Percentiles rank a stretch among this genome's conserved stretches.
These are phyloP conservation scores for Lordiphosa mommai DNA, from an alignment of 1,140 invertebrate genomes.

Conservation along the genomic window DNA sequence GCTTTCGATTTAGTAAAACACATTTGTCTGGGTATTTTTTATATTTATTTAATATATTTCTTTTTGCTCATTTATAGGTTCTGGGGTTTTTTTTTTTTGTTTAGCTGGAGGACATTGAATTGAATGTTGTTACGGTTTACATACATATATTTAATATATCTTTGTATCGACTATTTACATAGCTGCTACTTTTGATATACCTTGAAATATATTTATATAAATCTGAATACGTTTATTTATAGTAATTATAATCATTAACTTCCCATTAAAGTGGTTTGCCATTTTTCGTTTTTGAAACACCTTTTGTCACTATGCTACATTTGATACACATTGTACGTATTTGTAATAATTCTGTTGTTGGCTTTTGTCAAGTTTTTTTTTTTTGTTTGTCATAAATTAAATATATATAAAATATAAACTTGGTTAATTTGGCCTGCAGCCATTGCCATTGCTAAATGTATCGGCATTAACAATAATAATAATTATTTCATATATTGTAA, in stretches of 20 bases:
- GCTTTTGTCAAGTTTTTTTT: conserved; percentile 7
- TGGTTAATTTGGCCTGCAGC: conserved; percentile 20
- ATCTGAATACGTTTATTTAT: conserved; percentile 43
- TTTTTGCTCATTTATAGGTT: conserved; percentile 26
- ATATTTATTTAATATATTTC: conserved; percentile 14
- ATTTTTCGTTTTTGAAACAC: conserved; percentile 69
- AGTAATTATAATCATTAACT: conserved; percentile 36
- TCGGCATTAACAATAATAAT: conserved; percentile 38
- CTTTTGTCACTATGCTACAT: conserved; percentile 61
- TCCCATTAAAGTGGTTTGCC: conserved; percentile 1
- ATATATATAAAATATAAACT: conserved; percentile 55
- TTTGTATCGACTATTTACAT: conserved; percentile 62
- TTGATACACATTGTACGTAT: conserved; percentile 53
- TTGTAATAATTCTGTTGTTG: conserved; percentile 25
- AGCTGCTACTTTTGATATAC: conserved; percentile 57
- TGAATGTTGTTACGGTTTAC: conserved; percentile 71
- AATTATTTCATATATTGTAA: conserved; percentile 18
- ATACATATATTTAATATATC: conserved; percentile 35
- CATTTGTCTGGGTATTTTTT: conserved; percentile 24
- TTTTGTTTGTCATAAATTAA: conserved; percentile 24
- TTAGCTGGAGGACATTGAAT: conserved; percentile 76
- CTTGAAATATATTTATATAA: conserved; percentile 12
- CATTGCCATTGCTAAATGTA: not conserved
- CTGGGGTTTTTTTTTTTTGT: conserved; percentile 9
- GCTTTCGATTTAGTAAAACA: not conserved